Percentiles rank a stretch among this genome's conserved stretches.
Conservation (phyloP, 2,888 invertebrate species). For the Agrotis puta region DNA sequence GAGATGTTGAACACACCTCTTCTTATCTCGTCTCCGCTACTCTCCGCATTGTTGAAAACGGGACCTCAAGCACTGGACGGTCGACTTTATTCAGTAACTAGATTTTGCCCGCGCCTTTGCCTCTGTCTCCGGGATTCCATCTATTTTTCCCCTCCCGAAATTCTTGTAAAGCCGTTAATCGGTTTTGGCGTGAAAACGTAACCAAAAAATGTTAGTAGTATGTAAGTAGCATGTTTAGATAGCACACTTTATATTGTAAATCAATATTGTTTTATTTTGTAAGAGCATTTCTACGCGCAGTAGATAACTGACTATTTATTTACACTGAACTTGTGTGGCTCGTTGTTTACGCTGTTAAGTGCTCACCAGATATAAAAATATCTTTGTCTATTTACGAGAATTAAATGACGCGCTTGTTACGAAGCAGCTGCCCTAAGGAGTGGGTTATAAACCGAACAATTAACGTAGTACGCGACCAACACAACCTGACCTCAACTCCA, state of each 20-base stretch:
- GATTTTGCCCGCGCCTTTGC: too few relatives aligned
- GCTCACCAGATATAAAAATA: slow-evolving; percentile 89
- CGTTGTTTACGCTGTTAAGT: slow-evolving; percentile 85
- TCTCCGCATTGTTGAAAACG: too few relatives aligned
- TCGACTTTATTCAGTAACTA: background rate
- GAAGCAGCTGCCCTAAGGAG: slow-evolving; percentile 88
- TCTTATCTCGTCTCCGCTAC: too few relatives aligned
- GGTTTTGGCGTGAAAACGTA: too few relatives aligned
- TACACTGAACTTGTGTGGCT: slow-evolving; percentile 85
- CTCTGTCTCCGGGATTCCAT: too few relatives aligned
- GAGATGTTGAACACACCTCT: too few relatives aligned
- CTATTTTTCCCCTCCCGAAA: too few relatives aligned
- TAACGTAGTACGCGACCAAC: slow-evolving; percentile 80
- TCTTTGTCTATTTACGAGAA: slow-evolving; percentile 90
- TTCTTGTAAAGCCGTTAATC: too few relatives aligned
- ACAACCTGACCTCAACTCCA: slow-evolving; percentile 74
- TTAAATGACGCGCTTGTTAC: slow-evolving; percentile 88
- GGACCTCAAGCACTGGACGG: background rate
- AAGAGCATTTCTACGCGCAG: slow-evolving; percentile 63
- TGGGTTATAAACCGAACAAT: slow-evolving; percentile 89
- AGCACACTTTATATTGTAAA: slow-evolving; percentile 36
- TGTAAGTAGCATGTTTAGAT: slow-evolving; percentile 12
- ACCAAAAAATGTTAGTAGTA: background rate
- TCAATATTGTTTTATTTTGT: slow-evolving; percentile 50
- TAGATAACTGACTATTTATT: slow-evolving; percentile 83